Conservation (phyloP, 2,113 vertebrate species). For the Pseudopipra pipra region DNA sequence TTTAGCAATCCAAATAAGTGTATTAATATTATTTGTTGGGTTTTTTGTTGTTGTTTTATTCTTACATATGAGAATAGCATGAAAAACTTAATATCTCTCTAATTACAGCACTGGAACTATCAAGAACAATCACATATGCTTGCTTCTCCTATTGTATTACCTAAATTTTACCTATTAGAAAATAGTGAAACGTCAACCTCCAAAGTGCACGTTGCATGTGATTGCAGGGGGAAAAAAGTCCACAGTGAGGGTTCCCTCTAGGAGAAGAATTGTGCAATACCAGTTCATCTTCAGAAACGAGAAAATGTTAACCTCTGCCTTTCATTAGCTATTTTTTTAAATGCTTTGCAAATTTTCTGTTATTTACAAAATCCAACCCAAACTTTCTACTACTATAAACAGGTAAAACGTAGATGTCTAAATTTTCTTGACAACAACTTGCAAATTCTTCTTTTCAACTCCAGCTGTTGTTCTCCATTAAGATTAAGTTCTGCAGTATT, state of each 20-base stretch:
- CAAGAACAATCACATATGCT: background rate
- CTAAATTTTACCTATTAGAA: background rate
- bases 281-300: background rate
- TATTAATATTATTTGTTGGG: background rate
- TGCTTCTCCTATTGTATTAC: background rate
- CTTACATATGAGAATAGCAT: background rate
- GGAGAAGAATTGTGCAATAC: background rate
- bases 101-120: background rate
- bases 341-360: background rate
- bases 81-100: background rate
- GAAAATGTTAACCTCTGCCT: background rate
- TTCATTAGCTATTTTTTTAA: background rate
- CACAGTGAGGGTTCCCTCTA: background rate
- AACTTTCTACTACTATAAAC: background rate
- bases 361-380: background rate
- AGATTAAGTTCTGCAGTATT: background rate
- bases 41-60: background rate
- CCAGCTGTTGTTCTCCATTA: background rate
- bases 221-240: accelerated
- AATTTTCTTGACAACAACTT: background rate
- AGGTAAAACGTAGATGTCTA: background rate
- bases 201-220: background rate
- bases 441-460: background rate
- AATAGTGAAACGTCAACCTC: background rate
- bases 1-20: background rate